Evolutionary conservation across 2,888 invertebrate genomes (phyloP).

Genomic region (Tyria jacobaeae): DNA sequence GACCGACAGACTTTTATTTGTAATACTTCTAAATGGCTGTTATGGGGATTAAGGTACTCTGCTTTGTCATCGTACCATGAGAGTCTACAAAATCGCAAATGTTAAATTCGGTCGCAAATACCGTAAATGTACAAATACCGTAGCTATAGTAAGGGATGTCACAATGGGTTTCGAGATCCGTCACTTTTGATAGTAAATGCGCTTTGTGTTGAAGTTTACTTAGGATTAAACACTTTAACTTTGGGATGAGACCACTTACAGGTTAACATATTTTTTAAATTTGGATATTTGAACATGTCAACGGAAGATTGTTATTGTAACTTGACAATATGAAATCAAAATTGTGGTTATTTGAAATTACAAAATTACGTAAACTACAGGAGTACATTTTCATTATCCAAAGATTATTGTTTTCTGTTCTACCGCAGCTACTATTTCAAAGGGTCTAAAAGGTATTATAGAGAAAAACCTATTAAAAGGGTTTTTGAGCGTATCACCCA

Average conservation of each 20-base stretch:
- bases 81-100: slow-evolving; percentile 65
- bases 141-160: slow-evolving; percentile 54
- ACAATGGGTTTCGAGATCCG: slow-evolving; percentile 78
- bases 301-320: not conserved
- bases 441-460: too few species aligned
- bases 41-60: slow-evolving; percentile 80
- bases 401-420: not conserved
- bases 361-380: too few species aligned
- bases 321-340: not conserved
- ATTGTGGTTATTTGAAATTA: not conserved
- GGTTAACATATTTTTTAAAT: slow-evolving; percentile 48
- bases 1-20: slow-evolving; percentile 83
- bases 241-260: slow-evolving; percentile 63
- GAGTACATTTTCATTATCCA: too few species aligned
- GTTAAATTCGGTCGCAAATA: slow-evolving; percentile 48
- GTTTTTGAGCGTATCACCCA: too few species aligned
- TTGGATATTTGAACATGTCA: slow-evolving; percentile 11
- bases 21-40: slow-evolving; percentile 84
- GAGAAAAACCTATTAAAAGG: too few species aligned
- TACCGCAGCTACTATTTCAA: too few species aligned
- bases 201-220: slow-evolving; percentile 72
- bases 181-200: slow-evolving; percentile 73
- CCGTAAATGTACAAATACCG: slow-evolving; percentile 57
- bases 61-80: slow-evolving; percentile 75
- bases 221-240: slow-evolving; percentile 72